phyloP scores from a whole-genome alignment of 2,888 invertebrate species.

The Macrophya annulata region DNA sequence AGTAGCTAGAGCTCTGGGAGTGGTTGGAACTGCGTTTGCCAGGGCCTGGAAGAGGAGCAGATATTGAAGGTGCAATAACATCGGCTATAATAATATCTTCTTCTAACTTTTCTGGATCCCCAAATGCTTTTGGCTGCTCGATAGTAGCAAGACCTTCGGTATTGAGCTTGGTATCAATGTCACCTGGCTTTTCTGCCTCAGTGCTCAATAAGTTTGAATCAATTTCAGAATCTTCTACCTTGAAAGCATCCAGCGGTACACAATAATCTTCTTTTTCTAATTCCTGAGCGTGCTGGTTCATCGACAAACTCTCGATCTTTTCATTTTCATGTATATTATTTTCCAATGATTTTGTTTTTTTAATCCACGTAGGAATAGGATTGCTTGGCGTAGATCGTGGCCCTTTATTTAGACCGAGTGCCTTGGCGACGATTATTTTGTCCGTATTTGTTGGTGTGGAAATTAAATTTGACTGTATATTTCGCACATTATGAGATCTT shows the following conservation, averaged over 20 bases:
- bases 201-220: background rate
- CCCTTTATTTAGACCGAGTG: background rate
- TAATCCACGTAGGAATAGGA: conserved; percentile 50
- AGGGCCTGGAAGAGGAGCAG: background rate
- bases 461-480: background rate
- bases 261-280: background rate
- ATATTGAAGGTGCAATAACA: no score
- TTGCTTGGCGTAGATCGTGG: conserved; percentile 50
- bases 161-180: background rate
- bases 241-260: background rate
- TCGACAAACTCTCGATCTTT: background rate
- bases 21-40: conserved; percentile 20
- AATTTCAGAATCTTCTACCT: background rate
- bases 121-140: background rate
- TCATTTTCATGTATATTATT: background rate
- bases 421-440: background rate
- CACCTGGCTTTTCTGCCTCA: background rate
- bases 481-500: conserved; percentile 42
- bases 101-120: background rate
- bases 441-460: conserved; percentile 7
- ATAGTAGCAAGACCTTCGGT: background rate
- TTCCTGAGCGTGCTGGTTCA: background rate
- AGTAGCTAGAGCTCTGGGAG: conserved; percentile 23
- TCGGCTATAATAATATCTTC: background rate
- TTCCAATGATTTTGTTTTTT: conserved; percentile 9